Conservation (phyloP, 2,888 invertebrate species). For the Molanna angustata region DNA sequence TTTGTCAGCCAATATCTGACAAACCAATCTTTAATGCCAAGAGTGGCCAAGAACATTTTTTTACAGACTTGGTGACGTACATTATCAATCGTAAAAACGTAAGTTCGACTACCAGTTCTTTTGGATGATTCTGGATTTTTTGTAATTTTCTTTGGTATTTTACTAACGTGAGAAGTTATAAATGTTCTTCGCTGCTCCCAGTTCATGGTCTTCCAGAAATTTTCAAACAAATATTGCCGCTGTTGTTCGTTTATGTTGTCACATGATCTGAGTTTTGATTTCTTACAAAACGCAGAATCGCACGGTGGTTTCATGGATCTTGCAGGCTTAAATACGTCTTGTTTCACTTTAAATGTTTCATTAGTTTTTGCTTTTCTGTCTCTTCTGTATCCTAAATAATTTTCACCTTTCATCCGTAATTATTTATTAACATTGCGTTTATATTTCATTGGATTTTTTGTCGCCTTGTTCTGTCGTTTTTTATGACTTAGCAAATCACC, state of each 20-base stretch:
- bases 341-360: background rate
- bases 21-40: constrained; percentile 3
- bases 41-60: constrained; percentile 1
- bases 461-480: constrained; percentile 4
- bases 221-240: background rate
- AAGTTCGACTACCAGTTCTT: background rate
- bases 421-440: constrained; percentile 1
- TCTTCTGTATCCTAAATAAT: constrained; percentile 5
- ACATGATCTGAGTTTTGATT: constrained; percentile 6
- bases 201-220: constrained; percentile 3
- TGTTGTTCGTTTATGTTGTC: background rate
- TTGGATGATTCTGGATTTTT: constrained; percentile 2
- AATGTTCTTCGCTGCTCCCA: constrained; percentile 7
- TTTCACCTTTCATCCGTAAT: constrained; percentile 3
- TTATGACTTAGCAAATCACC: background rate
- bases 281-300: constrained; percentile 4
- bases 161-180: background rate
- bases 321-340: constrained; percentile 5
- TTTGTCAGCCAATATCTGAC: constrained; percentile 4
- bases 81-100: background rate
- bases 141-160: background rate
- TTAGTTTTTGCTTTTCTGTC: background rate
- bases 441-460: background rate
- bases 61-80: constrained; percentile 4
- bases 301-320: background rate